Base-by-base conservation (phyloP, 2,888 invertebrate genomes). In the Drosophila suboccidentalis region DNA sequence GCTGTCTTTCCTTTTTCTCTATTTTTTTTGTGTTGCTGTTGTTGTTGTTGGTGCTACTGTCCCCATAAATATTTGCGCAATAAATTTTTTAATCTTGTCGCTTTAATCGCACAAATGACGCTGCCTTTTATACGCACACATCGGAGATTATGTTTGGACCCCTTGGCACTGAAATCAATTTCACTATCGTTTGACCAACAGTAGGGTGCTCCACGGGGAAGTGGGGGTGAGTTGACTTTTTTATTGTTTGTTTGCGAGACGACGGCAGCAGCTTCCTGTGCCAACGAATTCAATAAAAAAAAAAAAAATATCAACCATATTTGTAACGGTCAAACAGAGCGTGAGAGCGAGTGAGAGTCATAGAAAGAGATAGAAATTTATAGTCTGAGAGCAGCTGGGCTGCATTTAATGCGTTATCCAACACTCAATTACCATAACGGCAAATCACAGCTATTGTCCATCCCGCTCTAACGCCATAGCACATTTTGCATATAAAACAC, bases 61-160 rank as follows among this genome's bases (percentile, higher is more conserved):
- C 61, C 89, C 91, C 90, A 92, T 93, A 93, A 92, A 93, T 93
- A 93, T 92, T 92, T 92, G 90, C 82, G 92, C 91, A 92, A 93
- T 93, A 92, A 93, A 93, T 93, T 93, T 93, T 93, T 93, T 93
- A 93, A 93, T 93, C 93, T 93, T 89, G 92, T 91, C 90, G 89
- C 91, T 90, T 92, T 92, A 92, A 93, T 93, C 93, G 92, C 91
- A 87, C 92, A 92, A 92, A 92, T 92, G 92, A 91, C 92, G 91
- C 92, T 92, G 81, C 62, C 78, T 78, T 81, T 75, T 81, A 69
- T 81, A 81, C 71, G 70, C 77, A 69, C 82, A 59, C 64, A 61
- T 53, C 32, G 38, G 38, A 65, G 59, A 80, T 72, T 68, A 79
- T 71, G 44, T 55, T 36, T 49, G 69, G 69, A 83, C 79, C 80